These are phyloP conservation scores for Gonatopus flavifemur DNA, from an alignment of 1,140 invertebrate species.

Conservation along the genomic window DNA sequence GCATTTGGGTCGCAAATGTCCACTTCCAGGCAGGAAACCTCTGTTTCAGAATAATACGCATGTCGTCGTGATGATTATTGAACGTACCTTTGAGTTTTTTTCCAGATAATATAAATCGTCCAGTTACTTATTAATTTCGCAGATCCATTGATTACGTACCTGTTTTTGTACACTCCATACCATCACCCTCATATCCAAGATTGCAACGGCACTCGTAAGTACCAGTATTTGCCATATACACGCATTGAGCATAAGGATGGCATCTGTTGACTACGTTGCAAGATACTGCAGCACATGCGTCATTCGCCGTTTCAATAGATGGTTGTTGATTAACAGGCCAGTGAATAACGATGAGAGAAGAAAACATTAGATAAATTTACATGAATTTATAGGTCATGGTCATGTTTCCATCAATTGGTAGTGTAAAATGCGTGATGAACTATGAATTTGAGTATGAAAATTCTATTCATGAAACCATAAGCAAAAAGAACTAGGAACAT, in stretches of 20 bases:
- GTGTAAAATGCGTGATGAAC: no score
- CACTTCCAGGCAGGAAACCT: constrained; percentile 67
- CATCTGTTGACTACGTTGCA: constrained; percentile 78
- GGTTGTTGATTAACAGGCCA: no score
- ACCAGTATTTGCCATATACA: constrained; percentile 60
- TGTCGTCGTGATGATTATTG: background rate
- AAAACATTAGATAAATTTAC: no score
- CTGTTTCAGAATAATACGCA: constrained; percentile 49
- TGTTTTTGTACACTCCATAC: constrained; percentile 66
- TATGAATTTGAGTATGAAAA: no score
- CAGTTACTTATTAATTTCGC: background rate
- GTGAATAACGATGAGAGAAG: no score
- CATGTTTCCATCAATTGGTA: no score
- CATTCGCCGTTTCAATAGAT: no score
- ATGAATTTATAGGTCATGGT: no score
- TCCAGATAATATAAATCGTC: constrained; percentile 1
- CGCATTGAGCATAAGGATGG: constrained; percentile 74
- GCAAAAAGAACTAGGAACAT: no score
- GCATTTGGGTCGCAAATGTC: constrained; percentile 77
- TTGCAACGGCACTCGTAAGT: constrained; percentile 78
- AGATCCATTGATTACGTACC: constrained; percentile 35
- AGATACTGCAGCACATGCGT: constrained; percentile 60
- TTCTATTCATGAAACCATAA: no score
- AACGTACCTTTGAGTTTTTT: constrained; percentile 3
- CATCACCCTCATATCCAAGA: constrained; percentile 78